A percentile compares a stretch with the other conserved stretches of the same genome.
These are phyloP conservation scores for Prenolepis imparis DNA, from an alignment of 2,888 invertebrate genomes.

Conservation along the genomic window DNA sequence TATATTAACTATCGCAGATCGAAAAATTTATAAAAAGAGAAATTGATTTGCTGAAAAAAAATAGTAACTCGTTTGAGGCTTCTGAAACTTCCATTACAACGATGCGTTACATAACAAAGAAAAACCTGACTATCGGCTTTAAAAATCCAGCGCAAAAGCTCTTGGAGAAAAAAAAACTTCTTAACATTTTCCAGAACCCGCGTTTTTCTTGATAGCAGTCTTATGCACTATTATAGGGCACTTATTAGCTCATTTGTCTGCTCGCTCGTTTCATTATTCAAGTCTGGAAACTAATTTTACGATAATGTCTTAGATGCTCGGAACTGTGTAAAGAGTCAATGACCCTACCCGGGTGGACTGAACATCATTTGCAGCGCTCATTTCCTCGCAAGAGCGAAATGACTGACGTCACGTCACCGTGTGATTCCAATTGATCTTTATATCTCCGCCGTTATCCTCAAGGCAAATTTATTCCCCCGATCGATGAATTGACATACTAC, in stretches of 20 bases:
- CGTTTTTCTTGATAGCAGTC: neutral
- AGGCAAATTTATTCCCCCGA: neutral
- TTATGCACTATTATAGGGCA: neutral
- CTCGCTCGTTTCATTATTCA: constrained; percentile 32
- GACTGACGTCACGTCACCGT: constrained; percentile 40
- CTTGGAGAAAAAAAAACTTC: constrained; percentile 17
- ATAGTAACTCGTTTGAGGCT: too few relatives aligned
- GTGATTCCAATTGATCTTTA: constrained; percentile 48
- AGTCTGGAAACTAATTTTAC: constrained; percentile 28
- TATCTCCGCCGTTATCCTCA: constrained; percentile 25
- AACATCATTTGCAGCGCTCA: constrained; percentile 34
- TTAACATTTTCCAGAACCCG: neutral
- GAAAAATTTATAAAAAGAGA: neutral
- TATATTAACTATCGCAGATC: neutral
- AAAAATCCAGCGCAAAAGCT: neutral
- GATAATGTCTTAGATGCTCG: constrained; percentile 8
- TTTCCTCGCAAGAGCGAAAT: constrained; percentile 19
- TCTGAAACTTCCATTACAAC: neutral
- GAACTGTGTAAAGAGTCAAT: neutral
- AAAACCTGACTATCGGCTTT: neutral
- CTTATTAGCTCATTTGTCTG: constrained; percentile 43
- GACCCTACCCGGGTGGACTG: constrained; percentile 1
- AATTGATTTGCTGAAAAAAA: neutral
- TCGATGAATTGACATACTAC: neutral
- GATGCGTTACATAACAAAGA: neutral